Evolutionary conservation across 2,113 vertebrate genomes (phyloP).

Genomic region (Alouatta palliata): DNA sequence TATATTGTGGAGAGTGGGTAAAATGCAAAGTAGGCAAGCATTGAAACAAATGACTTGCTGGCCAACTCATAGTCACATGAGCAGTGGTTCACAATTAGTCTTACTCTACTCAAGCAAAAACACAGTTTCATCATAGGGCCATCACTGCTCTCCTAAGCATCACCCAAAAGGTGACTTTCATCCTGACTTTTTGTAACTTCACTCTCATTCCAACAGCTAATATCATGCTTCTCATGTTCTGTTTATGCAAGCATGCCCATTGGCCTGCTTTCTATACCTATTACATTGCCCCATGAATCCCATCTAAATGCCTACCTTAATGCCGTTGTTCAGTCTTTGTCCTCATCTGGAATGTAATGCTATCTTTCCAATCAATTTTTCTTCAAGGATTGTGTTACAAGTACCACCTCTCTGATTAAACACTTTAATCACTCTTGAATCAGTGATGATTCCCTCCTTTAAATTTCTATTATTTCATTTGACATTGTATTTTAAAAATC

Average conservation of each 20-base stretch:
- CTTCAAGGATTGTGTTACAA: neutral
- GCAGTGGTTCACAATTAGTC: neutral
- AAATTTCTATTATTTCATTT: neutral
- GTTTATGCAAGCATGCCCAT: neutral
- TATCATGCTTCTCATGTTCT: neutral
- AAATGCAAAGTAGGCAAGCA: neutral
- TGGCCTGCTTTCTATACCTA: neutral
- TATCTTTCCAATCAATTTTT: neutral
- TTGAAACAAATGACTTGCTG: neutral
- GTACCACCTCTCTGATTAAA: neutral
- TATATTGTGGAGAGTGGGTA: neutral
- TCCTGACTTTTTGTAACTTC: neutral
- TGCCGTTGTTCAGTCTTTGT: neutral
- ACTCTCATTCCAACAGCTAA: neutral
- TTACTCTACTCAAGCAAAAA: neutral
- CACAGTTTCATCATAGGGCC: neutral
- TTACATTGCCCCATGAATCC: neutral
- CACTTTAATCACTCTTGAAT: neutral
- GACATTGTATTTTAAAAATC: neutral
- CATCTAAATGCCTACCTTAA: neutral
- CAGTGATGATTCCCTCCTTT: neutral
- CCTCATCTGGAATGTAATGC: neutral
- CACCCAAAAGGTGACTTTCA: neutral
- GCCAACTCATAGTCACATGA: neutral
- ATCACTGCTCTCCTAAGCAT: neutral